Base-by-base conservation (phyloP, 2,797 vertebrate genomes). In the Coregonus suidteri region DNA sequence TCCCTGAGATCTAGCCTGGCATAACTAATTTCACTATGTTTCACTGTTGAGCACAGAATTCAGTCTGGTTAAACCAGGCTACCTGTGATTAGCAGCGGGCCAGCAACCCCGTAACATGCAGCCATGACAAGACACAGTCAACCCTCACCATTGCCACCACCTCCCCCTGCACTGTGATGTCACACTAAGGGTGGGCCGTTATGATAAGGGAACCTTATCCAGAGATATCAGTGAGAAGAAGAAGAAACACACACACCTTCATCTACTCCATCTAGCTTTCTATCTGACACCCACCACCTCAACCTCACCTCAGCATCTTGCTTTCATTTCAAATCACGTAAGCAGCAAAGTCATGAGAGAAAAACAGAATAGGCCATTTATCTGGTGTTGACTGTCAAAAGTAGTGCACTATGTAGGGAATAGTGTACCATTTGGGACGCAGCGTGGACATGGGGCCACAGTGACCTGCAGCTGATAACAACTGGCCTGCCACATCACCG, bases 391-490 rank as follows among this genome's bases (percentile, higher is more conserved):
- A 59, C 54, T 59, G 54, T 59, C 16, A n/a, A n/a, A 18, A 6
- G 54, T 18, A 59, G 54, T n/a, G 54, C 15, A 6, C 54, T n/a
- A 59, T n/a, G 15, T 59, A 59, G 54, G 54, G 54, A n/a, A 59
- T n/a, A n/a, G 18, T 16, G 54, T 59, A 18, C 54, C 18, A n/a
- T 59, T 59, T 59, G 16, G 54, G 18, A 59, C 6, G 80, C 71
- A 75, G 37, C 59, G 62, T 78, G 56, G 79, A 75, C 78, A 72
- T 47, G 54, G 71, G 77, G 65, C 66, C 4, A 35, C 73, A 30
- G 5, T 80, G 80, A 83, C 83, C 85, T 67, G 25, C 51, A 37
- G 64, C 82, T 80, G 86, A 89, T 89, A 89, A 89, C 81, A 86
- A 83, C 82, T 84, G 82, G 75, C 81, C 54, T 67, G 56, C 20